Base-by-base conservation (phyloP, 2,888 invertebrate species). In the Lapara coniferarum region DNA sequence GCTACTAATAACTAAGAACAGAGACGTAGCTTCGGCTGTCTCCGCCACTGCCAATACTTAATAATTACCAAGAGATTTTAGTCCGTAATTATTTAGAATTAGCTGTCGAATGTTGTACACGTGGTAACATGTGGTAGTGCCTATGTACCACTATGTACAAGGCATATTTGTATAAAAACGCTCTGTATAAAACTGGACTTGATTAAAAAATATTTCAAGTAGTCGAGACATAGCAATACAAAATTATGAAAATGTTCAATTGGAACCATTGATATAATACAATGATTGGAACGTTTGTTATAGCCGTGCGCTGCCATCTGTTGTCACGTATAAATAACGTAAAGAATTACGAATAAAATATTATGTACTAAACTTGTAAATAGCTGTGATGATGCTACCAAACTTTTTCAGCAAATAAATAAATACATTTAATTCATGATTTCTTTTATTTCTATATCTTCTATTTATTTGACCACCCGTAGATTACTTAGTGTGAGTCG, bases 311-410 rank as follows among this genome's bases (percentile, higher is more conserved):
- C 63, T 63, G 63, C 63, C 63, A 63, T 49, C 63, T 63, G 63
- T 63, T 63, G 49, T 63, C 49, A 63, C 59, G 46, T 14, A 10
- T 59, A 44, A 59, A n/a, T 59, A 59, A 59, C 49, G 49, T 63
- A 19, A 49, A 49, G 49, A 16, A 16, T 49, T 63, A 63, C 44
- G n/a, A 19, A 19, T 63, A 19, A 49, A 63, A 63, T 25, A 25
- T 25, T 25, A 63, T 63, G 63, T 59, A 46, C 37, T 37, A 37
- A 37, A 37, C 59, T 75, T 85, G 78, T 87, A 85, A 84, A 87
- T 84, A 85, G 78, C 89, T 89, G 89, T 89, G 89, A 89, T 89
- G 80, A 82, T 79, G 80, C 81, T 83, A 83, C 88, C 88, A 89
- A 86, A 78, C 72, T 73, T 77, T 78, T 78, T 74, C 74, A 55